Conservation (phyloP, 2,888 invertebrate species). For the Parthenolecanium corni region DNA sequence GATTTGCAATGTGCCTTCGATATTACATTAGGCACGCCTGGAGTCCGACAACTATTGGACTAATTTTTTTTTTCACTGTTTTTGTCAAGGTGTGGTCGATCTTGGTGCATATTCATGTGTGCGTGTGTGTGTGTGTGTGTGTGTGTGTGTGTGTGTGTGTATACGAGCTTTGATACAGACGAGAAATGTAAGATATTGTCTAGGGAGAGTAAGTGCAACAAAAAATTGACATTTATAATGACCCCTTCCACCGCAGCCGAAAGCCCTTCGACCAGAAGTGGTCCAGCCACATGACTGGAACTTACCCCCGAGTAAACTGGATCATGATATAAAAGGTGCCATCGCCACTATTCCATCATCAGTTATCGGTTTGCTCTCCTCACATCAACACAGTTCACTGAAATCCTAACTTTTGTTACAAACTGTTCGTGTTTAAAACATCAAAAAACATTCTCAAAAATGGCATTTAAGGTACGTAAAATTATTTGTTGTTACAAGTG, state of each 20-base stretch:
- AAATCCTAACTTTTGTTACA: background rate
- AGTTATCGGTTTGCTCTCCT: background rate
- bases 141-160: too few species aligned
- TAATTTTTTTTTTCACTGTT: conserved; percentile 5
- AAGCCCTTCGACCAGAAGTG: conserved; percentile 14
- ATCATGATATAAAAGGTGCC: conserved; percentile 3
- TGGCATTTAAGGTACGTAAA: conserved; percentile 25
- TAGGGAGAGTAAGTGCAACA: too few species aligned
- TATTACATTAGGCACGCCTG: conserved; percentile 20
- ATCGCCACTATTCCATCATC: background rate
- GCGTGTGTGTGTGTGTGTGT: too few species aligned
- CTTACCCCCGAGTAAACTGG: conserved; percentile 14
- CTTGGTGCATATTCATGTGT: background rate
- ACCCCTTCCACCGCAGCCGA: conserved; percentile 3
- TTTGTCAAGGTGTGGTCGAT: conserved; percentile 21
- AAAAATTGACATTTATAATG: background rate
- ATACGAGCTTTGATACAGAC: too few species aligned
- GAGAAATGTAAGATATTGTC: too few species aligned
- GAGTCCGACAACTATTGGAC: conserved; percentile 22
- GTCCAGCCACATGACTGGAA: background rate
- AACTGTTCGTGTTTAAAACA: background rate
- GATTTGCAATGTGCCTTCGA: background rate
- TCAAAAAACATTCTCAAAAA: background rate
- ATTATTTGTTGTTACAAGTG: background rate
- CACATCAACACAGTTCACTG: background rate